Base-by-base conservation (phyloP, 2,797 vertebrate species). In the Myotis myotis region DNA sequence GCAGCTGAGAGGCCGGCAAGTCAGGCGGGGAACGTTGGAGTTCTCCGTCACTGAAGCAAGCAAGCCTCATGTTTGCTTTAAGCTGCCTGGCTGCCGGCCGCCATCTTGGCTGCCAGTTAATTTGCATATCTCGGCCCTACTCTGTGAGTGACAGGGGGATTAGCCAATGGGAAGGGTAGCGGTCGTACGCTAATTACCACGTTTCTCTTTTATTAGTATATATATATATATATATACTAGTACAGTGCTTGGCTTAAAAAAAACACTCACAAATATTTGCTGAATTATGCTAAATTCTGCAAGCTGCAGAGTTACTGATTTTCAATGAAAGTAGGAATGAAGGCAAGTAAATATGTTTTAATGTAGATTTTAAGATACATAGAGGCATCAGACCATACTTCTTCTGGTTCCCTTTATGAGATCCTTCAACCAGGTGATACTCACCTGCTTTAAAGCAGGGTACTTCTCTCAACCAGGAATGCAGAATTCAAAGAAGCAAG, bases 321-420 rank as follows among this genome's bases (percentile, higher is more conserved):
- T 94, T 93, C 74, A 93, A 92, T 83, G 17, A 57, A 88, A 90
- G 51, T 79, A 93, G 44, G n/a, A 92, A 66, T 68, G 51, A 93
- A 87, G 70, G 33, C 84, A 79, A 89, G 30, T 30, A 96, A 22
- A 51, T 66, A 5, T 44, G 33, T 17, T 87, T 88, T 87, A 51
- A 85, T 41, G 19, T 51, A 28, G n/a, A 47, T 62, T 92, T 96
- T 85, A 81, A 83, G 71, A 74, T 33, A 74, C n/a, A 49, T 38
- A 66, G 72, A 85, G 38, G 38, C 30, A 76, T 86, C 70, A 25
- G 44, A 68, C 33, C 30, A 20, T 20, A 30, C 6, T 89, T 6
- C 44, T 93, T 96, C 44, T 75, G 49, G 47, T 60, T 85, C 57
- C 28, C 4, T 55, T 78, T 79, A 88, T 74, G 30, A 92, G 16